Evolutionary conservation across 2,888 invertebrate genomes (phyloP), one percentile per base, ranked within the genome.

Genomic region (Acleris literana): DNA sequence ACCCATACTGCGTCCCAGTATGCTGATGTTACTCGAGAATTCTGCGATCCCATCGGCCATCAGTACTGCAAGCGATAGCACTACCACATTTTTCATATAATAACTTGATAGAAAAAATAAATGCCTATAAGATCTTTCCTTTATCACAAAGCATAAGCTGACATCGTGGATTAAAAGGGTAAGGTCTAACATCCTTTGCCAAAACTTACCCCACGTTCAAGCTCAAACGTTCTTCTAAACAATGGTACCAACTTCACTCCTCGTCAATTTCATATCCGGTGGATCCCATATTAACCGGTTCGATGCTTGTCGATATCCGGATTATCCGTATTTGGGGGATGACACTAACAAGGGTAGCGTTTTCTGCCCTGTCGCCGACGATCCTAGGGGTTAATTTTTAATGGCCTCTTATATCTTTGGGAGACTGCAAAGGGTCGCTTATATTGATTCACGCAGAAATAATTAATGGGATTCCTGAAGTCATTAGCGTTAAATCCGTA

Each of bases 331-430:
- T 86, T 85, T 81, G 80, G 75, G 81, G 82, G 74, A 76, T 85
- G 88, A 88, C 88, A 86, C 83, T 88, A 89, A 90, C 89, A 86
- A 87, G 90, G 90, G 88, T 87, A 74, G 75, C 73, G 80, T 84
- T 86, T 84, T 84, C 82, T 76, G 78, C 77, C 71, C 76, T 77
- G 77, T 73, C 78, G 77, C 74, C 68, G 69, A 54, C 59, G 59
- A 68, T 54, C 29, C 39, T n/a, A 13, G 49, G 63, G 66, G 66
- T 66, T 66, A 66, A 66, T 66, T 66, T 66, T 66, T 66, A 66
- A 66, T 66, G 62, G 61, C 52, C 52, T 53, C 66, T 53, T 60
- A 65, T 65, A 66, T 66, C 66, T 62, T 57, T 53, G 52, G 66
- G 17, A 25, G 64, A 56, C 25, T 25, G 16, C 29, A 22, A 29